Conservation (phyloP, 2,888 invertebrate genomes). For the Nemurella pictetii region DNA sequence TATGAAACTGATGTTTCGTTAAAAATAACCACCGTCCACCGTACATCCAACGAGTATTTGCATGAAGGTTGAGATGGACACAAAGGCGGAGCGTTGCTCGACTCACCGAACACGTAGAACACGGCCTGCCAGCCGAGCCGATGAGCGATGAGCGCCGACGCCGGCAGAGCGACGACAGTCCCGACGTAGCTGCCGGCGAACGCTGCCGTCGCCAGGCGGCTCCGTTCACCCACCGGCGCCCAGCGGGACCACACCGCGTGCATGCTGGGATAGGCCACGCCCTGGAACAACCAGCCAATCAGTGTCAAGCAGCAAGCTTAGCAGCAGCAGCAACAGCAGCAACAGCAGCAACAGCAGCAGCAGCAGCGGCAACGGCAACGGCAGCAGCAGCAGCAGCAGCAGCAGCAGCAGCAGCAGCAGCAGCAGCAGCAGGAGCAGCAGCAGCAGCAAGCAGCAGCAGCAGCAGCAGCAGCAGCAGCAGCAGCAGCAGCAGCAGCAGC, state of each 20-base stretch:
- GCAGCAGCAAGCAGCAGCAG: too few relatives aligned
- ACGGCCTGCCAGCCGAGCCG: slow-evolving; percentile 50
- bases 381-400: background rate
- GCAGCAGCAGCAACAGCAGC: slow-evolving; percentile 6
- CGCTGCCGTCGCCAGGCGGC: slow-evolving; percentile 50
- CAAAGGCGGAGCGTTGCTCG: too few relatives aligned
- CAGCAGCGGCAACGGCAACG: background rate
- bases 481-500: background rate
- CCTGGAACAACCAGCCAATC: too few relatives aligned
- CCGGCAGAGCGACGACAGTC: slow-evolving; percentile 46
- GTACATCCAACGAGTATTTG: too few relatives aligned
- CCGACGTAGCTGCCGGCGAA: slow-evolving; percentile 53
- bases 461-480: background rate
- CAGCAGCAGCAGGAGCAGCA: background rate
- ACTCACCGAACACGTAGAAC: slow-evolving; percentile 51
- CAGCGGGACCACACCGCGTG: slow-evolving; percentile 52
- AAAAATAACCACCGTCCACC: too few relatives aligned
- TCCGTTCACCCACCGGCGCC: slow-evolving; percentile 52
- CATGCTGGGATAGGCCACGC: slow-evolving; percentile 52
- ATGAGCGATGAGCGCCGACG: slow-evolving; percentile 51
- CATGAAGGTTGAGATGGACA: too few relatives aligned
- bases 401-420: background rate
- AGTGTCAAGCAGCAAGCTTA: too few relatives aligned
- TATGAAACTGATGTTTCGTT: too few relatives aligned
- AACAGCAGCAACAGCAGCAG: background rate